phyloP scores from a whole-genome alignment of 2,113 vertebrate species.

The Uria aalge region DNA sequence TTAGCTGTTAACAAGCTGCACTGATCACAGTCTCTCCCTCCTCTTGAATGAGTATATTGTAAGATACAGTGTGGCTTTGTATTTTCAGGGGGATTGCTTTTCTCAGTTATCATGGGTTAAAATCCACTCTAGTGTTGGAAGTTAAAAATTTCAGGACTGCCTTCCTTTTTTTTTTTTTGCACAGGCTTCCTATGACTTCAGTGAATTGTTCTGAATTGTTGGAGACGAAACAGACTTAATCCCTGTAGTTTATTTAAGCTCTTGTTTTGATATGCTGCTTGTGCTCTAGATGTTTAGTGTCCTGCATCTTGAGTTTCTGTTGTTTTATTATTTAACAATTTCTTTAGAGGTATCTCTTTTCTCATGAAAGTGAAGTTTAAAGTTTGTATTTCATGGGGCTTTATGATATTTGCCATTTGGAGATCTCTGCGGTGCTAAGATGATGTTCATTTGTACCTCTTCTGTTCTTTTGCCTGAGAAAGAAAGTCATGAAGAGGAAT shows the following conservation, averaged over 20 bases:
- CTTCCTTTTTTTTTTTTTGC: not conserved
- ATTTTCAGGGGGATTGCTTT: not conserved
- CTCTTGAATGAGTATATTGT: not conserved
- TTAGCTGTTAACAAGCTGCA: not conserved
- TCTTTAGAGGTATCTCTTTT: not conserved
- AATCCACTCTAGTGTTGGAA: not conserved
- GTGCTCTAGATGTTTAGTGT: not conserved
- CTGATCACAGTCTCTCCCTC: not conserved
- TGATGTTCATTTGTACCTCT: not conserved
- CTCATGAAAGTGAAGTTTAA: not conserved
- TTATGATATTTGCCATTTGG: not conserved
- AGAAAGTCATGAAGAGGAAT: not conserved
- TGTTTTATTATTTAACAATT: not conserved
- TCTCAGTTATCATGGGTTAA: not conserved
- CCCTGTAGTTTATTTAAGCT: not conserved
- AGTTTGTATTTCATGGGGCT: not conserved
- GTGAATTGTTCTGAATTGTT: not conserved
- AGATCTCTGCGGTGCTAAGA: not conserved
- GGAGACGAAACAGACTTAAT: not conserved
- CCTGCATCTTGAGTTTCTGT: not conserved
- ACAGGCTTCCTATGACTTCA: not conserved
- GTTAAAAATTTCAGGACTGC: not conserved
- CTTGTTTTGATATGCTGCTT: not conserved
- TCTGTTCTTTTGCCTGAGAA: not conserved
- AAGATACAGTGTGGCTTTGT: not conserved